phyloP scores from a whole-genome alignment of 2,888 invertebrate genomes.

The Dolichopus griseipennis region DNA sequence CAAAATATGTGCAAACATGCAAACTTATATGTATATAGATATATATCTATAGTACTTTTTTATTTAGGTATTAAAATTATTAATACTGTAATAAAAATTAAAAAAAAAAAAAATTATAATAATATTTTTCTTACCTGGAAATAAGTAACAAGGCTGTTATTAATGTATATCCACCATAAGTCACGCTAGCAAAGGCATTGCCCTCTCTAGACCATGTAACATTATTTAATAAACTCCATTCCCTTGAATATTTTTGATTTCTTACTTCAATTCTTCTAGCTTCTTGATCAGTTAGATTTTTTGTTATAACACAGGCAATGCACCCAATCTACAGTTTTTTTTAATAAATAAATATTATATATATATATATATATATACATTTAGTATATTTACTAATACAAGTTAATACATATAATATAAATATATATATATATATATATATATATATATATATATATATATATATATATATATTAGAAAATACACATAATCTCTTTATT shows the following conservation, averaged over 20 bases:
- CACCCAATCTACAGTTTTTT: slow-evolving; percentile 24
- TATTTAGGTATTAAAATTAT: no score
- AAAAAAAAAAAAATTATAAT: neutral
- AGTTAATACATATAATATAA: neutral
- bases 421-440: neutral
- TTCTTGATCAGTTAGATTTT: slow-evolving; percentile 25
- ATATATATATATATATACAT: neutral
- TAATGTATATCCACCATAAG: slow-evolving; percentile 26
- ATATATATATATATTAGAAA: no score
- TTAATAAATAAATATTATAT: neutral
- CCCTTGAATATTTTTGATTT: slow-evolving; percentile 25
- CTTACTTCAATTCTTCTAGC: slow-evolving; percentile 23
- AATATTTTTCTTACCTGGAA: slow-evolving; percentile 24
- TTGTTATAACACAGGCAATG: slow-evolving; percentile 24
- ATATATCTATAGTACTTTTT: no score
- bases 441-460: slow-evolving; percentile 1
- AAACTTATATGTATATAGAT: no score
- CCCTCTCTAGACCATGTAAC: slow-evolving; percentile 25
- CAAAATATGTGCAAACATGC: no score
- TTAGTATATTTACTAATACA: no score
- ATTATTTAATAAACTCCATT: slow-evolving; percentile 25
- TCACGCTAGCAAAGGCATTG: slow-evolving; percentile 27
- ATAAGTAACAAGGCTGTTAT: slow-evolving; percentile 25
- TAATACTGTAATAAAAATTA: neutral
- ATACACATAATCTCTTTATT: no score